Conservation (phyloP, 2,888 invertebrate species). For the Eutolmus rufibarbis region DNA sequence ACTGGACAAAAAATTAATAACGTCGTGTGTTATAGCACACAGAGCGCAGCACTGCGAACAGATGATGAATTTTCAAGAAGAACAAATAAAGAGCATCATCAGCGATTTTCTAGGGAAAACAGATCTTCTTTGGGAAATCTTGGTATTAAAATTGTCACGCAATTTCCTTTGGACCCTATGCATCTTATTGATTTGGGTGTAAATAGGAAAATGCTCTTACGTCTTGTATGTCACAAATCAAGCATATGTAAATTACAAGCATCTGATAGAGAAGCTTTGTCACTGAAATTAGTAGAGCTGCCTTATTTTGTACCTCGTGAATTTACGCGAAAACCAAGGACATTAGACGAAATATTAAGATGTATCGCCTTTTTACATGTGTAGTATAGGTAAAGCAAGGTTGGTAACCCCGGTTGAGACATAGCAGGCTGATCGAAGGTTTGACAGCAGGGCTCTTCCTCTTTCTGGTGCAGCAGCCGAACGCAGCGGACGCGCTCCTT, state of each 20-base stretch:
- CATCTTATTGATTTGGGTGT: constrained; percentile 21
- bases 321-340: constrained; percentile 45
- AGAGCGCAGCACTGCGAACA: neutral
- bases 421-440: too few species aligned
- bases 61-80: constrained; percentile 7
- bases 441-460: too few species aligned
- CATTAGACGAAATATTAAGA: constrained; percentile 45
- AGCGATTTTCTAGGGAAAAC: neutral
- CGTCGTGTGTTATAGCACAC: neutral
- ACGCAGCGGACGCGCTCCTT: too few species aligned
- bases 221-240: neutral
- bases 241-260: neutral
- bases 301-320: constrained; percentile 9
- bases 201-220: neutral
- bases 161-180: constrained; percentile 19
- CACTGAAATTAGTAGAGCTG: neutral
- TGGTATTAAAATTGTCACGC: neutral
- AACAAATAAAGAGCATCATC: neutral
- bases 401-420: too few species aligned
- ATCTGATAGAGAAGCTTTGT: neutral
- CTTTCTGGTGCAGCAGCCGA: too few species aligned
- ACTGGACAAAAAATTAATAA: neutral
- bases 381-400: too few species aligned
- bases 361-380: too few species aligned
- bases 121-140: neutral